Evolutionary conservation across 2,888 invertebrate genomes (phyloP), one percentile per base, ranked within the genome.

Genomic region (Hirudinaria manillensis): DNA sequence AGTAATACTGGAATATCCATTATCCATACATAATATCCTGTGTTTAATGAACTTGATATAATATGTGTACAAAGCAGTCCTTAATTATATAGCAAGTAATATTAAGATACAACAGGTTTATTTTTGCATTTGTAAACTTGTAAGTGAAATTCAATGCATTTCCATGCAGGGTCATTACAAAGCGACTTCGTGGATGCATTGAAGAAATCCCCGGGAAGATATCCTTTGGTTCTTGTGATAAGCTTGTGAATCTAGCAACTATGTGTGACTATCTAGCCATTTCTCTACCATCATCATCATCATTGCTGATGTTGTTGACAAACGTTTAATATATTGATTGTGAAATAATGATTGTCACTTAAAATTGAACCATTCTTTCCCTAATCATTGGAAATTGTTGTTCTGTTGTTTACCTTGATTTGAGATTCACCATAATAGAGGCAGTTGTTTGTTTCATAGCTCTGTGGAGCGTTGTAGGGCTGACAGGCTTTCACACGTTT

Each of bases 401-500:
- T 53, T 27, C 24, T 19, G 10, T 61, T 61, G 4, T 27, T 61
- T 7, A 24, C 61, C 29, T 61, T 27, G 29, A 24, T 10, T 21
- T 27, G 10, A 61, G 10, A n/a, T 61, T 61, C 77, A 84, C 84
- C 80, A 82, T 84, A 74, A 80, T 84, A 68, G 84, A 84, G 78
- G 83, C 83, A 2, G 81, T 84, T 36, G 81, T 85, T n/a, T 83
- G 83, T 88, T 97, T 99, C 89, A 93, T 99, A 86, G 93, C 94
- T 82, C 93, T 98, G 84, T 99, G 98, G 98, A 97, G 96, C 82
- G 94, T 99, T 83, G 89, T 98, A 83, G 98, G 98, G 77, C 89
- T 99, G 82, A 95, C 98, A 81, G 98, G 98, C 83, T 99, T 99
- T 88, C 99, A 99, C 87, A 97, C 98, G 73, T 99, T 98, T 89